Evolutionary conservation across 2,113 vertebrate genomes (phyloP).

Genomic region (Xyrauchen texanus): DNA sequence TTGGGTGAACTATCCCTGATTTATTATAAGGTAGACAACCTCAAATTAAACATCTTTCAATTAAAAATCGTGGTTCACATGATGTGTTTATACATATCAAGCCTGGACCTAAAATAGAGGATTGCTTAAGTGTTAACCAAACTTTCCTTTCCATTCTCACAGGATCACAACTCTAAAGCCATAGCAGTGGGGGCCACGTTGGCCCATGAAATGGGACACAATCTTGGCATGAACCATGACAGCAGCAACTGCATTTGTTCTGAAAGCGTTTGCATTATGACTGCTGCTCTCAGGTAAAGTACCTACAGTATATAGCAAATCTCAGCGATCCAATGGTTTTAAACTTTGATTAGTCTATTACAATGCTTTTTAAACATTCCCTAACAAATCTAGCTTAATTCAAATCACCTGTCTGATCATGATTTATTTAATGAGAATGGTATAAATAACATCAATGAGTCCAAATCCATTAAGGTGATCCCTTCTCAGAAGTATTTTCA

Average conservation of each 20-base stretch:
- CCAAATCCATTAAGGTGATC: too few species aligned
- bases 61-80: too few species aligned
- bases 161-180: constrained; percentile 81
- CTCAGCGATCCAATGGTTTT: neutral
- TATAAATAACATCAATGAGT: too few species aligned
- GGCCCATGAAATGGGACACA: constrained; percentile 94
- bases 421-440: too few species aligned
- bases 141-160: neutral
- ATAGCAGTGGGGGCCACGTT: constrained; percentile 84
- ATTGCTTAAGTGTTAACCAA: neutral
- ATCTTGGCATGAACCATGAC: constrained; percentile 90
- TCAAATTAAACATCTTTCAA: neutral
- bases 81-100: neutral
- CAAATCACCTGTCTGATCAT: too few species aligned
- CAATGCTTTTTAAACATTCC: neutral
- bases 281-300: constrained; percentile 77
- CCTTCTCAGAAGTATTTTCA: too few species aligned
- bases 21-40: neutral
- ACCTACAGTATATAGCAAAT: neutral
- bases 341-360: neutral
- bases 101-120: neutral
- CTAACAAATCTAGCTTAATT: too few species aligned
- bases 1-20: too few species aligned
- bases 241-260: constrained; percentile 72
- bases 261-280: constrained; percentile 81